Percentiles rank a stretch among this genome's conserved stretches.
These are phyloP conservation scores for Echinops telfairi DNA, from an alignment of 2,113 vertebrate species.

Conservation along the genomic window DNA sequence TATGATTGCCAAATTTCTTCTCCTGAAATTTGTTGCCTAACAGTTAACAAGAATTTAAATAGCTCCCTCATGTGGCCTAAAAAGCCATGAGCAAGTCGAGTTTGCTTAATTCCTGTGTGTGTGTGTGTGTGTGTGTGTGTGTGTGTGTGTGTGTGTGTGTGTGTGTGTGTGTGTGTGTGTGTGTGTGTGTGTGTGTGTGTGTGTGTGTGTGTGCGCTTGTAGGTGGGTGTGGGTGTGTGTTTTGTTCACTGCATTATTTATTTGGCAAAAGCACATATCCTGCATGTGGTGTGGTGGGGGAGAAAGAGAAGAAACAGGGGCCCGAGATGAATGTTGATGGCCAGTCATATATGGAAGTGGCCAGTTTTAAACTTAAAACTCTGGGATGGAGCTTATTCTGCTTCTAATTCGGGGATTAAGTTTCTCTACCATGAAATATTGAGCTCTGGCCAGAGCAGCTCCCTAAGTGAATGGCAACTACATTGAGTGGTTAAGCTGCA, in stretches of 20 bases:
- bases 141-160: no score
- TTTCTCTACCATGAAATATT: not conserved
- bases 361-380: not conserved
- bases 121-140: no score
- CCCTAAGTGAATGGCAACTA: not conserved
- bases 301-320: not conserved
- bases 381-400: not conserved
- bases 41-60: slow-evolving; percentile 72
- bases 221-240: no score
- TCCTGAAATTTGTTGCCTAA: slow-evolving; percentile 26
- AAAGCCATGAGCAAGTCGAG: not conserved
- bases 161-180: no score
- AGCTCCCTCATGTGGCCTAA: slow-evolving; percentile 86
- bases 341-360: not conserved
- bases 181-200: no score
- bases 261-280: no score
- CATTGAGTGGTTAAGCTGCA: not conserved
- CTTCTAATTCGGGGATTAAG: not conserved
- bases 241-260: no score
- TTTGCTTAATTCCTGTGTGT: not conserved
- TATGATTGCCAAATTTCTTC: slow-evolving; percentile 36
- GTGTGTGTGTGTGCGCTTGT: no score
- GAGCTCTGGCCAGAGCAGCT: not conserved
- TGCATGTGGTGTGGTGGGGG: not conserved
- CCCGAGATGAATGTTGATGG: no score